Evolutionary conservation across 2,888 invertebrate species (phyloP).

Genomic region (Neocrepidodera transversa): DNA sequence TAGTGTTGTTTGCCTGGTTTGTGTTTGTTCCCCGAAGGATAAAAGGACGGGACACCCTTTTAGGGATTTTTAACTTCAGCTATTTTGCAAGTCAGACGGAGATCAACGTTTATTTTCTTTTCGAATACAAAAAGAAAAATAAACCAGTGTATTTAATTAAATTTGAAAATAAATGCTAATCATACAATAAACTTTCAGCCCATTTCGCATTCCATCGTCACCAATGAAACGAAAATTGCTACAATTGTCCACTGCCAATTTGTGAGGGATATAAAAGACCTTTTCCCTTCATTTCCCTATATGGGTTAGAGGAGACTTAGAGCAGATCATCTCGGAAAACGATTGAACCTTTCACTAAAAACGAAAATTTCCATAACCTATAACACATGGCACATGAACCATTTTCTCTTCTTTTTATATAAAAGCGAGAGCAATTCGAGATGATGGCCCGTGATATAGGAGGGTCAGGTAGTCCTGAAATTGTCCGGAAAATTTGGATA

Average conservation of each 20-base stretch:
- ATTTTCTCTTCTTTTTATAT: conserved; percentile 35
- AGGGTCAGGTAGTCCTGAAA: conserved; percentile 31
- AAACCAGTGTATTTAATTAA: too few relatives aligned
- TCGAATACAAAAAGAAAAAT: neutral
- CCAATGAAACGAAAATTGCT: conserved; percentile 26
- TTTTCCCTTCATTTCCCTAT: conserved; percentile 28
- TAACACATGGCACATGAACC: conserved; percentile 36
- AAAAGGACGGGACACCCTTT: conserved; percentile 35
- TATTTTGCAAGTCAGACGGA: conserved; percentile 26
- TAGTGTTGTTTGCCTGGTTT: conserved; percentile 39
- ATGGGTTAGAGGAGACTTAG: conserved; percentile 21
- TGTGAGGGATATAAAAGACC: conserved; percentile 29
- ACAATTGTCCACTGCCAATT: conserved; percentile 34
- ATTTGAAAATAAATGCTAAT: too few relatives aligned
- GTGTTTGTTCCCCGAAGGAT: conserved; percentile 37
- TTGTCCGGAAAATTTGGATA: conserved; percentile 33
- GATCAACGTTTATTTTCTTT: conserved; percentile 20
- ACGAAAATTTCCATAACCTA: conserved; percentile 36
- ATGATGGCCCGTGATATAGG: conserved; percentile 35
- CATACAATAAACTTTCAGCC: too few relatives aligned
- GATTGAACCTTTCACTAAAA: conserved; percentile 36
- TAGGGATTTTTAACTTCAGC: conserved; percentile 35
- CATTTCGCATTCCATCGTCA: too few relatives aligned
- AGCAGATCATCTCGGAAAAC: conserved; percentile 28
- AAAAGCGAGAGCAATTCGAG: conserved; percentile 36